Evolutionary conservation across 2,797 vertebrate genomes (phyloP).

Genomic region (Nannoperca obscura): DNA sequence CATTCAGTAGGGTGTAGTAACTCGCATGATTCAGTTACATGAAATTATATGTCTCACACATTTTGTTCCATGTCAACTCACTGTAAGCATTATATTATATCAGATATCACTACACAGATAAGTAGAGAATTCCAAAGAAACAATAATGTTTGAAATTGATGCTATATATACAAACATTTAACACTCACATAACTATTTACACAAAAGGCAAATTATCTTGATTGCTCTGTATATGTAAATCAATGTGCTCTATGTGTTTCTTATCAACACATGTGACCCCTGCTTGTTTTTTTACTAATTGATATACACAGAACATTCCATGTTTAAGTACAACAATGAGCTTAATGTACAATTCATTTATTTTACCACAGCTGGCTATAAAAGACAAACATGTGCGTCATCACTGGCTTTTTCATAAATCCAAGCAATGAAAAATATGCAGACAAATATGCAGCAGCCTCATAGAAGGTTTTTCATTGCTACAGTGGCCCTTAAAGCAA

Average conservation of each 20-base stretch:
- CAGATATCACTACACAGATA: constrained; percentile 15
- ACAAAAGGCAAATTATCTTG: constrained; percentile 78
- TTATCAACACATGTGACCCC: constrained; percentile 63
- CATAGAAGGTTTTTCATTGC: constrained; percentile 5
- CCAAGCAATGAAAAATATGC: background rate
- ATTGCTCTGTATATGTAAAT: constrained; percentile 69
- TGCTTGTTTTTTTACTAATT: constrained; percentile 35
- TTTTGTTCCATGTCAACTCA: constrained; percentile 20
- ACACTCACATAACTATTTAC: constrained; percentile 53
- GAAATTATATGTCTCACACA: constrained; percentile 4
- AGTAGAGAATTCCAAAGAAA: constrained; percentile 34
- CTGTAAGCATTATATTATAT: constrained; percentile 2
- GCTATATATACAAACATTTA: constrained; percentile 64
- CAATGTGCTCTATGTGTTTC: constrained; percentile 77
- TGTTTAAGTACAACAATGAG: constrained; percentile 1
- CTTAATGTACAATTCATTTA: constrained; percentile 24
- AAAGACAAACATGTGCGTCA: constrained; percentile 11
- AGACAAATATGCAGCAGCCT: background rate
- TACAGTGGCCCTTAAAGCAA: background rate
- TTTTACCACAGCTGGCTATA: constrained; percentile 1
- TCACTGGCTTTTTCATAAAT: background rate
- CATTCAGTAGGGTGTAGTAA: constrained; percentile 1
- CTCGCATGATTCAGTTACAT: constrained; percentile 20
- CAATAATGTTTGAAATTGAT: constrained; percentile 47
- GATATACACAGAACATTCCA: constrained; percentile 25